A percentile compares a stretch with the other conserved stretches of the same genome.
These are phyloP conservation scores for Rhamphomyia laevipes DNA, from an alignment of 2,888 invertebrate genomes.

Conservation along the genomic window DNA sequence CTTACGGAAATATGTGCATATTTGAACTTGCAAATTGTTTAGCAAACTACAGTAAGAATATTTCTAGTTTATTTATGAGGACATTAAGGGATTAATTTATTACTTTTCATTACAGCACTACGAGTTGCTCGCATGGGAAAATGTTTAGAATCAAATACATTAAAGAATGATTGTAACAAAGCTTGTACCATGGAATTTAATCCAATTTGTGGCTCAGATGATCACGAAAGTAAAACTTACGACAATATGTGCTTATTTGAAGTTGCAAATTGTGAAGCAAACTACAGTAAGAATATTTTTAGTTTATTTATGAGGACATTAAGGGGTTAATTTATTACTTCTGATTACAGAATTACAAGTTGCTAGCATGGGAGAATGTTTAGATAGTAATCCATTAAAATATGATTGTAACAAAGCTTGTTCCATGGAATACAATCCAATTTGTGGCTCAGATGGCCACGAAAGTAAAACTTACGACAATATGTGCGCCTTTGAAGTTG, in stretches of 20 bases:
- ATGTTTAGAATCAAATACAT: too few species aligned
- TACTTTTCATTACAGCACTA: too few species aligned
- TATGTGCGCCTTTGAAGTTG: background rate
- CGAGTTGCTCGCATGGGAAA: too few species aligned
- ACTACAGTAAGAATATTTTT: background rate
- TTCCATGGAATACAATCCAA: conserved; percentile 5
- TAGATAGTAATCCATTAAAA: too few species aligned
- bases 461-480: background rate
- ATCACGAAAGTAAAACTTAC: background rate
- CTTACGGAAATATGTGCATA: conserved; percentile 3
- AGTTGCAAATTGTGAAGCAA: background rate
- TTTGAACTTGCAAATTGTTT: background rate
- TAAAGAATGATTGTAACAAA: background rate
- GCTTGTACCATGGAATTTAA: background rate
- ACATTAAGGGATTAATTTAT: too few species aligned
- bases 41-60: background rate
- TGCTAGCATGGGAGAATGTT: too few species aligned
- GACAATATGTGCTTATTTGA: background rate
- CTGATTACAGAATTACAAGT: too few species aligned
- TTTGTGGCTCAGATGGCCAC: conserved; percentile 6
- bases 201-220: background rate
- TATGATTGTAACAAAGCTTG: conserved; percentile 1
- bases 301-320: too few species aligned
- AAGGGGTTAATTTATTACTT: too few species aligned
- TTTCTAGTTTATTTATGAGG: too few species aligned